phyloP scores from a whole-genome alignment of 2,113 vertebrate genomes.

The Casuarius casuarius region DNA sequence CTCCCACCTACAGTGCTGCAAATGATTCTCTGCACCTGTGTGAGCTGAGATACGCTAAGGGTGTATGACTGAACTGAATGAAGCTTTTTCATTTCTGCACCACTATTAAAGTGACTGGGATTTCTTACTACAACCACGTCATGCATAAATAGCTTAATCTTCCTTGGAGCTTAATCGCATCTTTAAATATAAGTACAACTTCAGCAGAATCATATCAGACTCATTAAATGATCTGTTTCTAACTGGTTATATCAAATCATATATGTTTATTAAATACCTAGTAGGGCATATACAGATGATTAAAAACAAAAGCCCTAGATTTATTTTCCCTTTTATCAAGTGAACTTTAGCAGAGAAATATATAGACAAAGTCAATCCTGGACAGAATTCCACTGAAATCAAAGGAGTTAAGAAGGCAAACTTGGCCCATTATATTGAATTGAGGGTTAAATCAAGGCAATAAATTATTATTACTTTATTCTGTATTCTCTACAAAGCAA shows the following conservation, averaged over 20 bases:
- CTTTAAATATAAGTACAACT: background rate
- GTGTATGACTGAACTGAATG: background rate
- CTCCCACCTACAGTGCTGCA: background rate
- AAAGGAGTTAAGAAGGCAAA: background rate
- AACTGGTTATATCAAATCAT: background rate
- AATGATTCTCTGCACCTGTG: background rate
- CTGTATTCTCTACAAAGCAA: background rate
- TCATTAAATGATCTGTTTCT: background rate
- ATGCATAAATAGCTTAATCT: background rate
- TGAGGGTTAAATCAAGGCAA: background rate
- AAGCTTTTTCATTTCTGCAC: background rate
- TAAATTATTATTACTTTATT: background rate
- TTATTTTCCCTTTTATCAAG: background rate
- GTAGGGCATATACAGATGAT: background rate
- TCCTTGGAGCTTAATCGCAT: background rate
- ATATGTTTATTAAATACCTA: background rate
- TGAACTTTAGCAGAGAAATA: background rate
- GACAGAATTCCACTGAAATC: background rate
- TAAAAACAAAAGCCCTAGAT: background rate
- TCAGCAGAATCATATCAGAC: background rate
- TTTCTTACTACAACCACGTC: background rate
- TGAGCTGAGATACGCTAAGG: background rate
- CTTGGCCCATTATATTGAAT: background rate
- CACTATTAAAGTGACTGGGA: background rate
- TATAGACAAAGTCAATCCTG: background rate